Percentiles rank a stretch among this genome's conserved stretches.
Conservation (phyloP, 2,888 invertebrate genomes). For the Dinocampus coccinellae region DNA sequence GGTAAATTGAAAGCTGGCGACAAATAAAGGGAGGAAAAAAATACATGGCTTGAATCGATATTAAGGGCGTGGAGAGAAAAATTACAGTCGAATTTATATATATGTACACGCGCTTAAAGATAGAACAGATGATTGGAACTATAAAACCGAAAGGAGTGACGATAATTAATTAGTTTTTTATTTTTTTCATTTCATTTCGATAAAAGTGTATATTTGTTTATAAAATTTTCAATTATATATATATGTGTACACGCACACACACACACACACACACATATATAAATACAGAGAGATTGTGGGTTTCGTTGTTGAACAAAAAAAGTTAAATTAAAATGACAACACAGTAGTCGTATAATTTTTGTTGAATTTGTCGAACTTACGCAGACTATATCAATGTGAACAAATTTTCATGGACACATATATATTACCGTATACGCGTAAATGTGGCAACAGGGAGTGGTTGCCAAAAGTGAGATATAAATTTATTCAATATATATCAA, state of each 20-base stretch:
- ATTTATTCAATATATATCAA: neutral
- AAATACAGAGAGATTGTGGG: no score
- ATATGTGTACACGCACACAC: no score
- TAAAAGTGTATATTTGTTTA: no score
- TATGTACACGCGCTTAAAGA: no score
- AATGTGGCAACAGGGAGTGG: slow-evolving; percentile 5
- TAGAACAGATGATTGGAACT: no score
- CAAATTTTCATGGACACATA: slow-evolving; percentile 14
- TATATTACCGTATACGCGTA: neutral
- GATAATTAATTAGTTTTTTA: no score
- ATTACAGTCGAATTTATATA: neutral
- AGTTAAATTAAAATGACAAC: neutral
- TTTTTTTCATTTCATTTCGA: no score
- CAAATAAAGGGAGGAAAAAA: neutral
- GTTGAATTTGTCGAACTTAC: neutral
- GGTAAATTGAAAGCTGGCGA: slow-evolving; percentile 22
- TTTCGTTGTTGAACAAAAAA: neutral
- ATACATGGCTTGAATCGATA: slow-evolving; percentile 1
- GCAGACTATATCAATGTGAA: neutral
- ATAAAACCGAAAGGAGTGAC: no score
- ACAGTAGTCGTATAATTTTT: neutral
- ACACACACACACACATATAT: no score
- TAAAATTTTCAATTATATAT: no score
- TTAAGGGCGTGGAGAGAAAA: neutral
- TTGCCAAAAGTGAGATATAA: neutral